These are phyloP conservation scores for Oedothorax gibbosus DNA, from an alignment of 1,140 invertebrate species.

Conservation along the genomic window DNA sequence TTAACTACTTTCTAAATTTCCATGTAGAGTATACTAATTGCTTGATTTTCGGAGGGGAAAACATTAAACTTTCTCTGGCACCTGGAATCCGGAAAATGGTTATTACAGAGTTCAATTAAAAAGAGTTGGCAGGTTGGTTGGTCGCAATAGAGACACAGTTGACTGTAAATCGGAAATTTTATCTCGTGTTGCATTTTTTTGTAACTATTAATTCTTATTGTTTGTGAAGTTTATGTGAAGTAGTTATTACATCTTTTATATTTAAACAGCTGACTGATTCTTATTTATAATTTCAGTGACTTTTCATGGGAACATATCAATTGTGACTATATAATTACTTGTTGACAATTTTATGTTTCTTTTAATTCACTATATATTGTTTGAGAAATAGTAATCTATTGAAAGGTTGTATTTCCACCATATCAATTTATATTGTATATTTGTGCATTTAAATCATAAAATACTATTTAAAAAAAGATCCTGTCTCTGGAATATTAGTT, in stretches of 20 bases:
- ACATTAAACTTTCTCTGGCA: too few relatives aligned
- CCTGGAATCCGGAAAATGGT: too few relatives aligned
- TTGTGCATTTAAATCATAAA: background rate
- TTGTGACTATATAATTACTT: conserved; percentile 4
- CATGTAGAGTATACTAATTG: too few relatives aligned
- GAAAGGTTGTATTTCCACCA: too few relatives aligned
- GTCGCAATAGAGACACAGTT: too few relatives aligned
- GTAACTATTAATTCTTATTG: conserved; percentile 10
- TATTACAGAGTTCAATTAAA: too few relatives aligned
- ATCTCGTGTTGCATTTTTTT: conserved; percentile 29
- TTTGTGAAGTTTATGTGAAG: conserved; percentile 42
- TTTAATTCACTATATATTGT: background rate
- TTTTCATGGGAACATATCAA: conserved; percentile 32
- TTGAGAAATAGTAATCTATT: background rate
- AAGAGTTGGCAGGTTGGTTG: too few relatives aligned
- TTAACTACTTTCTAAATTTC: too few relatives aligned
- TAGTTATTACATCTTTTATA: conserved; percentile 12
- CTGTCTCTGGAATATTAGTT: background rate
- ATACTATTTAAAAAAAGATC: background rate
- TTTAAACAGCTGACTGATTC: conserved; percentile 3
- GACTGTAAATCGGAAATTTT: background rate
- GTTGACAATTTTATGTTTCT: background rate
- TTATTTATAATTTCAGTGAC: conserved; percentile 24
- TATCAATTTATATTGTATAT: too few relatives aligned
- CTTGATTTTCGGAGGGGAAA: too few relatives aligned